phyloP scores from a whole-genome alignment of 2,888 invertebrate genomes.

The Polietes domitor region DNA sequence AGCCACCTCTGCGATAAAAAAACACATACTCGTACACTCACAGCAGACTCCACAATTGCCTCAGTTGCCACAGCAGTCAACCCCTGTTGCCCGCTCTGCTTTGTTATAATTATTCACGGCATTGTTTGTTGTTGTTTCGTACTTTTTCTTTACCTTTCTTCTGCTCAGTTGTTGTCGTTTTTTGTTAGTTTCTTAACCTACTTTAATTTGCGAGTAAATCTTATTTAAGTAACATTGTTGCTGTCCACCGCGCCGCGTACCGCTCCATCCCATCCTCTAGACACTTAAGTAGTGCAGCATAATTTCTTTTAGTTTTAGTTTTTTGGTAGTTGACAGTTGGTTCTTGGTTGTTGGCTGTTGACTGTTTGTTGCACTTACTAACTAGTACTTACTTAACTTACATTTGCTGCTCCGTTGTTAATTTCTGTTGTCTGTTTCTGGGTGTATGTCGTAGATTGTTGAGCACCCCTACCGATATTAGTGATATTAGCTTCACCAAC shows the following conservation, averaged over 20 bases:
- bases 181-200: conserved; percentile 62
- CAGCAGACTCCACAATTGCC: background rate
- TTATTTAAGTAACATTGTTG: conserved; percentile 59
- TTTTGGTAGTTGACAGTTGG: background rate
- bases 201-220: conserved; percentile 67
- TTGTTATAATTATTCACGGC: conserved; percentile 21
- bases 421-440: background rate
- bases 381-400: background rate
- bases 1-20: background rate
- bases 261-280: background rate
- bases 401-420: background rate
- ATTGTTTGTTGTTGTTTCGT: background rate
- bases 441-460: background rate
- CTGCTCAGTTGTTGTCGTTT: conserved; percentile 22
- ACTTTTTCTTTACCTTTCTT: background rate
- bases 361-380: background rate
- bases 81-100: background rate
- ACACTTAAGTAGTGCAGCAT: conserved; percentile 43
- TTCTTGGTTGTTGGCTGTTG: background rate
- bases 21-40: too few species aligned
- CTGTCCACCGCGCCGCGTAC: background rate
- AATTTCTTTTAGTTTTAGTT: background rate
- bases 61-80: background rate
- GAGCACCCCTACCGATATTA: background rate
- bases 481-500: too few species aligned